Conservation (phyloP, 2,888 invertebrate species). For the Callyntrura guangdongensis region DNA sequence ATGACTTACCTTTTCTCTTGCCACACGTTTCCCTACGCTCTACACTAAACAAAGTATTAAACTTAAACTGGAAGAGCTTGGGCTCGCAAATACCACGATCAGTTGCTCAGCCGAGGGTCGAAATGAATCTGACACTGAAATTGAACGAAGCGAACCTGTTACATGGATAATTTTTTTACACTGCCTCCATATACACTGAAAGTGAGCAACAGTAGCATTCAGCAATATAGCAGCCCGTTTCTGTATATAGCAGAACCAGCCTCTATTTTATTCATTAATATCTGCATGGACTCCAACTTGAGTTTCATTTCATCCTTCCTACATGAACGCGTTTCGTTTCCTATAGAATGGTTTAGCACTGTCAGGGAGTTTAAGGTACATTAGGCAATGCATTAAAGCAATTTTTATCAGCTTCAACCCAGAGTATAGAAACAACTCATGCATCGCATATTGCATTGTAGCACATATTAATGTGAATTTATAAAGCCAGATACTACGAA, state of each 20-base stretch:
- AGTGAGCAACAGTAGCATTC: background rate
- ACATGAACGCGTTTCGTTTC: background rate
- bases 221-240: background rate
- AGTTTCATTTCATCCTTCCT: background rate
- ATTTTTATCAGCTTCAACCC: background rate
- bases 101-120: constrained; percentile 51
- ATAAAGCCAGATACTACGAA: background rate
- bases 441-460: no score
- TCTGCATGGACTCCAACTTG: background rate
- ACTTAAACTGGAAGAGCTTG: background rate
- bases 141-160: constrained; percentile 63
- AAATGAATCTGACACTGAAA: constrained; percentile 72
- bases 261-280: background rate
- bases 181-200: background rate
- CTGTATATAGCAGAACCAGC: background rate
- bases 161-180: constrained; percentile 62
- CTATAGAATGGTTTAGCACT: background rate
- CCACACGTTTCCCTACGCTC: background rate
- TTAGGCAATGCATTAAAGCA: background rate
- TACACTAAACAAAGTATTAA: constrained; percentile 25
- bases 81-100: background rate
- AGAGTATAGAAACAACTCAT: no score
- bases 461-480: background rate
- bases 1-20: constrained; percentile 41
- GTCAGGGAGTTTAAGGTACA: background rate